Base-by-base conservation (phyloP, 2,888 invertebrate species). In the Diplolepis rosae region DNA sequence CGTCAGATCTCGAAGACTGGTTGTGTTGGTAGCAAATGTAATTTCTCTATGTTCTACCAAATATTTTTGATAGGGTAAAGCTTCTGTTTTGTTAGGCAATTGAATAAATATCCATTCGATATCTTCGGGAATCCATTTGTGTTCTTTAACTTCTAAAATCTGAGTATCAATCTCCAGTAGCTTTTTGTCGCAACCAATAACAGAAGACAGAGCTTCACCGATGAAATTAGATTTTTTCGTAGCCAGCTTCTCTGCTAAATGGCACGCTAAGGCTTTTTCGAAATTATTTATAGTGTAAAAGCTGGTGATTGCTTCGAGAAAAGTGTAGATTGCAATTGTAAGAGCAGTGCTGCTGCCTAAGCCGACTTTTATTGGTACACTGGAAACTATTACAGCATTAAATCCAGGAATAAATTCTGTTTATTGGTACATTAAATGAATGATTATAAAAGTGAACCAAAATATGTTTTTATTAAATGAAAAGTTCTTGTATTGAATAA, bases 321-420 rank as follows among this genome's bases (percentile, higher is more conserved):
- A 65, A 22, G 65, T 65, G n/a, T 22, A 39, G 4, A 35, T 65
- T 24, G 65, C 65, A 11, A 65, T 24, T 22, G 24, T 11, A 24
- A 65, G 35, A 22, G 65, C 24, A 11, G 65, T 24, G 35, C 24
- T 35, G 11, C 65, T 42, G 35, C 65, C 65, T 35, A 65, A 13
- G 18, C 39, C 65, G 22, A 5, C 9, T 39, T 39, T 15, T n/a
- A 24, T 18, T 39, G 42, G 65, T 39, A 65, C 18, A 22, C 24
- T 42, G n/a, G 35, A 65, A 1, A 32, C 24, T 35, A 65, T 39
- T 15, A 27, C 39, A 24, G 39, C n/a, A 22, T 39, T 35, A 24
- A 65, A 65, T 39, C 65, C 42, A 18, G 65, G 42, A 35, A 65
- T 65, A 9, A 24, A 22, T 24, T 39, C 65, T 65, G 39, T 65